These are phyloP conservation scores for Anoncus sp. DNA, from an alignment of 2,888 invertebrate species.

Conservation along the genomic window DNA sequence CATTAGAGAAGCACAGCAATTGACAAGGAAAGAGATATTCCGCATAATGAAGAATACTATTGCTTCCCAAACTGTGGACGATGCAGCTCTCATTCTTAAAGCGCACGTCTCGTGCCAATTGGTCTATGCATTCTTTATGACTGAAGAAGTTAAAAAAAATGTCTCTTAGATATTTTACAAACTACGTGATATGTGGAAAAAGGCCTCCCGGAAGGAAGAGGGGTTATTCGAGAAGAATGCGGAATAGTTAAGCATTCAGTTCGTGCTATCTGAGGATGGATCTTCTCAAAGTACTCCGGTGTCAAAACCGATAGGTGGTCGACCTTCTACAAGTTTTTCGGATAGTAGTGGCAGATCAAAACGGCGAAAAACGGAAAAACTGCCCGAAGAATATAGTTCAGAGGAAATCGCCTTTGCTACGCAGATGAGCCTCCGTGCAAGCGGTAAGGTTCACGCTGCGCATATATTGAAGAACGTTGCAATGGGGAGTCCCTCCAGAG, in stretches of 20 bases:
- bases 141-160: slow-evolving; percentile 1
- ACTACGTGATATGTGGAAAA: slow-evolving; percentile 9
- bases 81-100: slow-evolving; percentile 4
- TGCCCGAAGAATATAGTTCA: slow-evolving; percentile 5
- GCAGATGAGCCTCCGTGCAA: slow-evolving; percentile 4
- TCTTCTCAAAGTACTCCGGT: neutral
- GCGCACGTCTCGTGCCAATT: neutral
- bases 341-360: slow-evolving; percentile 8
- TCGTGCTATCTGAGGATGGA: slow-evolving; percentile 1
- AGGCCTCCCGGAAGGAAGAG: slow-evolving; percentile 11
- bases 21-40: neutral
- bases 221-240: slow-evolving; percentile 24
- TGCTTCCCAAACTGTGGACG: neutral
- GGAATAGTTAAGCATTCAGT: slow-evolving; percentile 11
- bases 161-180: neutral
- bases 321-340: slow-evolving; percentile 1
- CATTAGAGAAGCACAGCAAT: slow-evolving; percentile 6
- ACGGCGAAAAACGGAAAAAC: slow-evolving; percentile 4
- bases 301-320: neutral
- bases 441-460: neutral
- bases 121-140: neutral
- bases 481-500: slow-evolving; percentile 3
- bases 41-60: neutral
- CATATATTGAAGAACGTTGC: slow-evolving; percentile 9
- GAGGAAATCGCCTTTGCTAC: slow-evolving; percentile 5